Evolutionary conservation across 2,113 vertebrate species (phyloP).

Genomic region (Microcebus ravelobensis): DNA sequence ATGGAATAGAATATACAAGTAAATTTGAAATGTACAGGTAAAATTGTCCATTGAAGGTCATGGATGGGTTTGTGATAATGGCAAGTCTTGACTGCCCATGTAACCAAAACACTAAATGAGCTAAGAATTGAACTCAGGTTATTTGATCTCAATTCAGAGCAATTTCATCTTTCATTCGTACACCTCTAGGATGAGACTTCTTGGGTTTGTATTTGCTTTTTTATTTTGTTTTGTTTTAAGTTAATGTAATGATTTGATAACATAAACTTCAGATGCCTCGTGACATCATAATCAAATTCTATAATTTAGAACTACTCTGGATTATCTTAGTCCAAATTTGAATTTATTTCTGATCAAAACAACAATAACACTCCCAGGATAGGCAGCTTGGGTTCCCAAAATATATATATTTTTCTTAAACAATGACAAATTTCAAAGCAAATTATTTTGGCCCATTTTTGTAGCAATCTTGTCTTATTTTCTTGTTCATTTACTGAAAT

Average conservation of each 20-base stretch:
- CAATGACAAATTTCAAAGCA: slow-evolving; percentile 76
- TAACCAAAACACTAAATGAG: neutral
- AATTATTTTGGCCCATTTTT: slow-evolving; percentile 68
- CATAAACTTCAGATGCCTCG: neutral
- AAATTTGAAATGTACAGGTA: neutral
- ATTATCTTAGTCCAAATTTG: neutral
- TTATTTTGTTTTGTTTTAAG: neutral
- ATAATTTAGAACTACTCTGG: neutral
- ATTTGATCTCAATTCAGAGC: neutral
- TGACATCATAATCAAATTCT: neutral
- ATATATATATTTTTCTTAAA: slow-evolving; percentile 29
- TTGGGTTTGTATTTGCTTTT: neutral
- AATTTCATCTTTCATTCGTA: neutral
- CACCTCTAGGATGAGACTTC: neutral
- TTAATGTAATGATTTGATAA: neutral
- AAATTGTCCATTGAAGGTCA: neutral
- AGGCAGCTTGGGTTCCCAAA: neutral
- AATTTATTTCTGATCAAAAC: slow-evolving; percentile 5
- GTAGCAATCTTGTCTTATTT: slow-evolving; percentile 71
- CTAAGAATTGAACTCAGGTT: neutral
- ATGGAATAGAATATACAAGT: neutral
- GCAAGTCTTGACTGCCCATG: neutral
- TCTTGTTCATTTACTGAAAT: slow-evolving; percentile 69
- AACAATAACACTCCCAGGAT: neutral
- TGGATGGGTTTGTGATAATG: neutral